Conservation (phyloP, 2,113 vertebrate genomes). For the Catagonus wagneri region DNA sequence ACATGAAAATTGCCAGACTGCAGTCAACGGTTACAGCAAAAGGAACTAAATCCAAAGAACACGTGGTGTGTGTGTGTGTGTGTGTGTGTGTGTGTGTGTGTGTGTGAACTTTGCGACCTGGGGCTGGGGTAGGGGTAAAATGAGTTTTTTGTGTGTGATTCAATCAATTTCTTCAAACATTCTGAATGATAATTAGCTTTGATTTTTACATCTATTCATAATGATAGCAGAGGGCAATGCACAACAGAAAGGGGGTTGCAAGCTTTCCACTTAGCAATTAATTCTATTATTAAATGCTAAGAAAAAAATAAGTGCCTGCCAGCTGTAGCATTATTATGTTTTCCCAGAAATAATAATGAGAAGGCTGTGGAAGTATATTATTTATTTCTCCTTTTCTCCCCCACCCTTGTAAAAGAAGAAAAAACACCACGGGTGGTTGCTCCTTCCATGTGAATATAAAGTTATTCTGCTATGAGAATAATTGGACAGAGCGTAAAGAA, state of each 20-base stretch:
- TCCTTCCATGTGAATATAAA: not conserved
- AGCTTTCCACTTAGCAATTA: slow-evolving; percentile 89
- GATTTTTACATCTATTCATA: slow-evolving; percentile 87
- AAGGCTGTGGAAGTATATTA: slow-evolving; percentile 85
- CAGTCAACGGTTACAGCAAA: not conserved
- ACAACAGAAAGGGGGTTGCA: slow-evolving; percentile 84
- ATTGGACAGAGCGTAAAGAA: not conserved
- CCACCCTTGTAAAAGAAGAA: slow-evolving; percentile 51
- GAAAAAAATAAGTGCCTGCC: slow-evolving; percentile 89
- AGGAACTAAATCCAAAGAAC: not conserved
- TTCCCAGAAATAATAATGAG: slow-evolving; percentile 89
- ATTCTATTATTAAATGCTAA: slow-evolving; percentile 91
- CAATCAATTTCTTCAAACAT: slow-evolving; percentile 84
- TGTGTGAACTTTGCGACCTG: slow-evolving; percentile 13
- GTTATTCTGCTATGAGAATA: not conserved
- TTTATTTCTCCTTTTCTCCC: slow-evolving; percentile 77
- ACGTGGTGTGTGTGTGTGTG: not conserved
- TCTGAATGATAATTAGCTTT: slow-evolving; percentile 87
- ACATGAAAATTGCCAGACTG: too few relatives aligned
- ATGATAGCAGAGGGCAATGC: slow-evolving; percentile 87
- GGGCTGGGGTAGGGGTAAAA: not conserved
- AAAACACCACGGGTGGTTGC: not conserved
- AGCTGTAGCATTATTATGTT: slow-evolving; percentile 91
- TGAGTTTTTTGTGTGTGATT: slow-evolving; percentile 68
- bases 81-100: not conserved